A percentile compares a stretch with the other conserved stretches of the same genome.
phyloP scores from a whole-genome alignment of 2,113 vertebrate genomes.

The Capreolus pygargus region DNA sequence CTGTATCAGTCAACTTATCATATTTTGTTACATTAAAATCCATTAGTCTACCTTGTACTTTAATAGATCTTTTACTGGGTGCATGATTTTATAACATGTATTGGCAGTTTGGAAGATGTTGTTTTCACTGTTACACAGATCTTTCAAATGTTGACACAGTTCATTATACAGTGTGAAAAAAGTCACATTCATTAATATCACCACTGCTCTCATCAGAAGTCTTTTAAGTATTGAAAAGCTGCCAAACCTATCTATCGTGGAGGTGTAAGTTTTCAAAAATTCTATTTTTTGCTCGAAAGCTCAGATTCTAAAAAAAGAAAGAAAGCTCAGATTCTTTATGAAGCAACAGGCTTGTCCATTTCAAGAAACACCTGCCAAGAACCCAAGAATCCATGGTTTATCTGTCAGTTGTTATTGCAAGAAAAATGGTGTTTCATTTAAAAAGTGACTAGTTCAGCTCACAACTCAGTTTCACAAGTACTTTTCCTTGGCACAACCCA shows the following conservation, averaged over 20 bases:
- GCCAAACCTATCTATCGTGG: not conserved
- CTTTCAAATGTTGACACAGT: not conserved
- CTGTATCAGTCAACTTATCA: not conserved
- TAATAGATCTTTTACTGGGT: not conserved
- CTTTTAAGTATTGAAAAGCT: not conserved
- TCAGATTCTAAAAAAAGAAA: not conserved
- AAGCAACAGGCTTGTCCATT: not conserved
- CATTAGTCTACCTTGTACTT: not conserved
- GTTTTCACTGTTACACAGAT: not conserved
- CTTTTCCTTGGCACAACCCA: not conserved
- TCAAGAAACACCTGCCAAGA: not conserved
- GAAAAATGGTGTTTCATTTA: not conserved
- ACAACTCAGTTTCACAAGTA: not conserved
- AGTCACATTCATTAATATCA: not conserved
- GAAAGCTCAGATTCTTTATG: not conserved
- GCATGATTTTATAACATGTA: not conserved
- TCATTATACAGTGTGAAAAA: not conserved
- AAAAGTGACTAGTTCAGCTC: not conserved
- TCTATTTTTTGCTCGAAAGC: not conserved
- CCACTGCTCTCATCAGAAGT: not conserved
- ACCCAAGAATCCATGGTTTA: not conserved
- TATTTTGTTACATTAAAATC: not conserved
- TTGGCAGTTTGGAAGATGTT: not conserved
- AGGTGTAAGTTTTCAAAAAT: conserved; percentile 7
- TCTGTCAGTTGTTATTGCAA: not conserved